Evolutionary conservation across 2,113 vertebrate species (phyloP).

Genomic region (Brachypteracias leptosomus): DNA sequence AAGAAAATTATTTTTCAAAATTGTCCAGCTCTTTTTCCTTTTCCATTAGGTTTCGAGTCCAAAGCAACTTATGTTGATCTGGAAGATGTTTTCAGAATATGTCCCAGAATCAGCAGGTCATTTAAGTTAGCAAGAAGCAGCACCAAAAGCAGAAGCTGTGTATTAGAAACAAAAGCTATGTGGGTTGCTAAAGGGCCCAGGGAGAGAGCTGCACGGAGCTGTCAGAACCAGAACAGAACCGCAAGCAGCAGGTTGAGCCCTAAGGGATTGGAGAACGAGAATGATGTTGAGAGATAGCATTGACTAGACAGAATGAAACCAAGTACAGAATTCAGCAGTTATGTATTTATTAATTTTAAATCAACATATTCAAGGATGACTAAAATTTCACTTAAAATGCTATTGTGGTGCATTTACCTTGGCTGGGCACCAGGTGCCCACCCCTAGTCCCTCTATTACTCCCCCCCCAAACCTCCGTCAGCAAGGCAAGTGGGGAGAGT

Average conservation of each 20-base stretch:
- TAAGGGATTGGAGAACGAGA: background rate
- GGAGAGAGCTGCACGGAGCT: background rate
- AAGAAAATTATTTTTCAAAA: background rate
- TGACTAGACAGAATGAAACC: background rate
- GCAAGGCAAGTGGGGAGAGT: no score
- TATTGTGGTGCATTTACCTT: no score
- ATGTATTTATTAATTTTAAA: background rate
- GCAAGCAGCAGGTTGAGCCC: background rate
- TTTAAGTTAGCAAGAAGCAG: background rate
- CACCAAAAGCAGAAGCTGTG: background rate
- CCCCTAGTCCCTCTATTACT: no score
- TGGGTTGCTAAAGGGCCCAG: background rate
- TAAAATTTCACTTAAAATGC: background rate
- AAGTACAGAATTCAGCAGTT: background rate
- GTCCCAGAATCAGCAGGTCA: background rate
- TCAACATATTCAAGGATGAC: background rate
- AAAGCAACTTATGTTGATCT: background rate
- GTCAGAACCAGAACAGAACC: background rate
- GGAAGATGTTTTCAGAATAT: background rate
- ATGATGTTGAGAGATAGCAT: accelerated
- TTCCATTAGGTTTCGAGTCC: background rate
- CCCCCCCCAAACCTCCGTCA: no score
- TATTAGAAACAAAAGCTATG: background rate
- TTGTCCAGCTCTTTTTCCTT: background rate
- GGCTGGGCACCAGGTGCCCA: no score